Base-by-base conservation (phyloP, 2,113 vertebrate species). In the Oncorhynchus keta region DNA sequence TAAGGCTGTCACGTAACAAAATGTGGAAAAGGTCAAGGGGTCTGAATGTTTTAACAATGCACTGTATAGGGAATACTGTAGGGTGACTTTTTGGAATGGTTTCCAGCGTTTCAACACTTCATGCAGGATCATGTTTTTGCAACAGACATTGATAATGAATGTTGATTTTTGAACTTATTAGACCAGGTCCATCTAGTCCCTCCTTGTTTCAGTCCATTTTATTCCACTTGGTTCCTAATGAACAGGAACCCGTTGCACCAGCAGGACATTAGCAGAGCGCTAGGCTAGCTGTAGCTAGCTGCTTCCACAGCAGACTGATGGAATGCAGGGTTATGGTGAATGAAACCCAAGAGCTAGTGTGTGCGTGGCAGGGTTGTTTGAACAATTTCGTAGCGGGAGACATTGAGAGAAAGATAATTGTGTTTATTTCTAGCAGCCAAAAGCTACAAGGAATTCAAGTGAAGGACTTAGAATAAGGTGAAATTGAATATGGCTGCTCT, bases 91-190 rank as follows among this genome's bases (percentile, higher is more conserved):
- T 55, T 14, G 51, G 14, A 55, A 35, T 35, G 35, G 35, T 64
- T 35, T 66, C 81, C 80, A 74, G 79, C 74, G 72, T 87, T 89
- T 89, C 81, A 88, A 86, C 76, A 61, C 80, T 87, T 91, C 86
- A 90, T 55, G 13, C 12, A 55, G 51, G 51, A 14, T 55, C 51
- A 55, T 16, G 16, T 55, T 55, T 55, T 55, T 55, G 51, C 14
- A 55, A 18, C 51, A 16, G 51, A 14, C 51, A 55, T 3, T 55
- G 51, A 55, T 0, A 14, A 55, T 5, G 14, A 55, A 55, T 18
- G 51, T 55, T 55, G 16, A 16, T 18, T 55, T 5, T 18, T 16
- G 16, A 18, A 55, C 51, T 14, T 55, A 18, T 55, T 45, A 9
- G 39, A 45, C 39, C 39, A 45, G 39, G 9, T 45, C 39, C 39